Conservation (phyloP, 2,888 invertebrate genomes). For the Cordilura impudica region DNA sequence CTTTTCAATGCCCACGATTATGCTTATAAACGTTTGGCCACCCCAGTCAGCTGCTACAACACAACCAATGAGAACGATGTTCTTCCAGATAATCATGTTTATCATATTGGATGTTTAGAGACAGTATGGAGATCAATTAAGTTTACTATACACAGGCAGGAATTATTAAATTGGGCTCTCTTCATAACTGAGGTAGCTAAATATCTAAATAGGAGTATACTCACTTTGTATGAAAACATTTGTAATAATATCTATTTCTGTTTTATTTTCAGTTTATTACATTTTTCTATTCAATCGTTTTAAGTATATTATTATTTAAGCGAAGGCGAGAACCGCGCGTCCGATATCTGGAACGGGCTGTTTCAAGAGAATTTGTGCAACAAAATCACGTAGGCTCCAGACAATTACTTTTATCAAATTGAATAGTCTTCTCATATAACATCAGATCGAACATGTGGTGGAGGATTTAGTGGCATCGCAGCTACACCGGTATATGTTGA, state of each 20-base stretch:
- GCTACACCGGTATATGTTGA: slow-evolving; percentile 28
- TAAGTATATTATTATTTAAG: slow-evolving; percentile 55
- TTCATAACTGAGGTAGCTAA: slow-evolving; percentile 61
- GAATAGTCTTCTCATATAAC: slow-evolving; percentile 1
- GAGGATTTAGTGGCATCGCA: slow-evolving; percentile 38
- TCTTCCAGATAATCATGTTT: slow-evolving; percentile 35
- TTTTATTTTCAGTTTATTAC: slow-evolving; percentile 49
- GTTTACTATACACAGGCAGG: slow-evolving; percentile 68
- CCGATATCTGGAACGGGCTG: slow-evolving; percentile 41
- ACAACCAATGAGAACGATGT: slow-evolving; percentile 20
- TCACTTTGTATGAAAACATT: not conserved
- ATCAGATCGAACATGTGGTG: slow-evolving; percentile 35
- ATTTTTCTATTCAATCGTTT: slow-evolving; percentile 50
- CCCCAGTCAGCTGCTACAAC: slow-evolving; percentile 70
- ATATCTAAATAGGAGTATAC: not conserved
- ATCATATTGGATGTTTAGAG: slow-evolving; percentile 67
- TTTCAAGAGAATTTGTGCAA: slow-evolving; percentile 23
- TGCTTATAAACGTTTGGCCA: slow-evolving; percentile 63
- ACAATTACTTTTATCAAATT: slow-evolving; percentile 63
- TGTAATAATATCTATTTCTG: slow-evolving; percentile 1
- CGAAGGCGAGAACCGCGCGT: slow-evolving; percentile 47
- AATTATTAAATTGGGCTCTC: slow-evolving; percentile 68
- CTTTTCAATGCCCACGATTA: slow-evolving; percentile 69
- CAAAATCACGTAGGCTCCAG: slow-evolving; percentile 70
- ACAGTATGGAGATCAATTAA: slow-evolving; percentile 66